phyloP scores from a whole-genome alignment of 1,140 invertebrate species.

The Neodiprion lecontei region DNA sequence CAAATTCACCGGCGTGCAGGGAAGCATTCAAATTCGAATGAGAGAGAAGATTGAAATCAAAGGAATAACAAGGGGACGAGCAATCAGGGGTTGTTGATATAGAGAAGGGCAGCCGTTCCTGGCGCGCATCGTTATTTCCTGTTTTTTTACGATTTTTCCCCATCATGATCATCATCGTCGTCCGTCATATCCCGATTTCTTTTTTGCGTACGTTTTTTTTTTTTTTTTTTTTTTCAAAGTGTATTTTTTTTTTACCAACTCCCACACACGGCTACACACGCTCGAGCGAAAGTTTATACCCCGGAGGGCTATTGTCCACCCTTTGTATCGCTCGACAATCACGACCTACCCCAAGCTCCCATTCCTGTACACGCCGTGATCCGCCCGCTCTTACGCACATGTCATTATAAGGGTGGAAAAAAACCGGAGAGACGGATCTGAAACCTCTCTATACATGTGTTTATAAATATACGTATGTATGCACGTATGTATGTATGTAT shows the following conservation, averaged over 20 bases:
- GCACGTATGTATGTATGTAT: background rate
- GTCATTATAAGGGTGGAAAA: background rate
- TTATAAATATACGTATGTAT: background rate
- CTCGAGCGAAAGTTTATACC: slow-evolving; percentile 21
- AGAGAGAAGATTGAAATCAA: background rate
- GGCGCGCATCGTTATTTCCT: too few species aligned
- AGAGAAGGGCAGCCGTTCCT: too few species aligned
- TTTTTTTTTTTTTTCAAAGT: background rate
- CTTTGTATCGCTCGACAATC: slow-evolving; percentile 58
- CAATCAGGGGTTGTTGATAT: background rate
- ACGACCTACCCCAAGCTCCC: slow-evolving; percentile 48
- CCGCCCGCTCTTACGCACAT: background rate
- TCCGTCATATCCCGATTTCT: background rate
- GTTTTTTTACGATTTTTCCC: too few species aligned
- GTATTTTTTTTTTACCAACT: background rate
- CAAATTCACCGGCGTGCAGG: background rate
- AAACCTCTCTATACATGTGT: background rate
- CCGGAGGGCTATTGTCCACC: slow-evolving; percentile 52
- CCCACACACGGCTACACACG: background rate
- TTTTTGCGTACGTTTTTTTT: background rate
- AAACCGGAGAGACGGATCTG: background rate
- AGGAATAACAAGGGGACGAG: background rate
- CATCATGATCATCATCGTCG: too few species aligned
- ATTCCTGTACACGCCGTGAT: slow-evolving; percentile 7
- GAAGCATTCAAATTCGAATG: background rate